These are phyloP conservation scores for Monochamus saltuarius DNA, from an alignment of 1,140 invertebrate genomes.

Conservation along the genomic window DNA sequence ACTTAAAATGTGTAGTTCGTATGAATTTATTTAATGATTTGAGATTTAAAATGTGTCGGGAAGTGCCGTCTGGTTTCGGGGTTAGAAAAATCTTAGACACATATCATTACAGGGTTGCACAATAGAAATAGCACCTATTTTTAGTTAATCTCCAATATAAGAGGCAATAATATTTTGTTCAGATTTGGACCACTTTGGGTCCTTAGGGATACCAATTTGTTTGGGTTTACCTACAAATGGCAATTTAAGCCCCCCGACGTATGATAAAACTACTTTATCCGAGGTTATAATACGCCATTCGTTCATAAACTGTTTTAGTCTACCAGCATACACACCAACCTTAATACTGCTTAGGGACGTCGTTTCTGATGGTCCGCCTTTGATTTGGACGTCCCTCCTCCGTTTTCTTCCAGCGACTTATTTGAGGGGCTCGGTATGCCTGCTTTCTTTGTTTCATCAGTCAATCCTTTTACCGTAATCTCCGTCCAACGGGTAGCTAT, in stretches of 20 bases:
- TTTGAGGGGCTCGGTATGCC: neutral
- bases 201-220: constrained; percentile 8
- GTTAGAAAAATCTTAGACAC: constrained; percentile 5
- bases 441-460: neutral
- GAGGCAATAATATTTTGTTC: neutral
- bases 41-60: neutral
- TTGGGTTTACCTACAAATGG: constrained; percentile 13
- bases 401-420: neutral
- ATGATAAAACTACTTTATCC: constrained; percentile 11
- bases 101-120: neutral
- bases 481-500: constrained; percentile 11
- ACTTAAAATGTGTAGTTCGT: neutral
- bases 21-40: constrained; percentile 6
- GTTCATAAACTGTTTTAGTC: neutral
- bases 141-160: neutral
- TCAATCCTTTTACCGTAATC: constrained; percentile 13
- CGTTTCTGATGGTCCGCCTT: neutral
- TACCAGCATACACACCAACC: neutral
- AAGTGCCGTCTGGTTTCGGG: neutral
- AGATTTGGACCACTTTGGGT: constrained; percentile 7
- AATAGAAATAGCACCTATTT: neutral
- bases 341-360: constrained; percentile 1
- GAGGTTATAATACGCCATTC: constrained; percentile 14
- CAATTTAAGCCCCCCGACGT: constrained; percentile 12
- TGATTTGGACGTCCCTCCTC: neutral